Percentiles rank a stretch among this genome's conserved stretches.
phyloP scores from a whole-genome alignment of 2,113 vertebrate species.

The Puntigrus tetrazona region DNA sequence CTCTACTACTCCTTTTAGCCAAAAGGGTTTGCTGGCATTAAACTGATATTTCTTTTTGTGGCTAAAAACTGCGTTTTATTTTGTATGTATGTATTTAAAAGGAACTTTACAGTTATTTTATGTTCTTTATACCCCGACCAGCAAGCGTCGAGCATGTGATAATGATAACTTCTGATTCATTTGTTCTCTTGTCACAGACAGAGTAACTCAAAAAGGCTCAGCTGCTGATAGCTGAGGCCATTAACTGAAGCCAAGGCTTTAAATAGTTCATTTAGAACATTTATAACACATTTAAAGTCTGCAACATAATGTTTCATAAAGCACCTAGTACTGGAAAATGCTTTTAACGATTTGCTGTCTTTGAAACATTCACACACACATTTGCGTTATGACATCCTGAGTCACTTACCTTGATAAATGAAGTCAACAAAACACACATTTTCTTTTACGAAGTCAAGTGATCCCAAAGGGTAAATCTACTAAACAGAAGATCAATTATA shows the following conservation, averaged over 20 bases:
- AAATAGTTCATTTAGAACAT: slow-evolving; percentile 15
- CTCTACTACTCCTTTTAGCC: too few species aligned
- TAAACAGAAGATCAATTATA: slow-evolving; percentile 16
- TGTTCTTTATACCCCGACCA: background rate
- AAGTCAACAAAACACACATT: background rate
- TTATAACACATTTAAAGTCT: slow-evolving; percentile 2
- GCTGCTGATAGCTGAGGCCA: background rate
- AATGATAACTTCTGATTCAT: background rate
- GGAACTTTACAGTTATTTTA: background rate
- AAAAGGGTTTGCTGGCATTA: background rate
- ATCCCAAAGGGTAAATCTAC: slow-evolving; percentile 13
- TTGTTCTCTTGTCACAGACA: background rate
- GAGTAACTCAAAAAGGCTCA: background rate
- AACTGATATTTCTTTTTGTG: background rate
- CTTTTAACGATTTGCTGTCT: slow-evolving; percentile 17
- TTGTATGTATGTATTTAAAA: too few species aligned
- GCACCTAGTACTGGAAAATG: background rate
- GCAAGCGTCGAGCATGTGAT: background rate
- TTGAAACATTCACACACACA: background rate
- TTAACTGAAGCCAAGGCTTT: background rate
- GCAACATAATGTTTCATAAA: slow-evolving; percentile 1
- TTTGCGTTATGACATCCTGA: background rate
- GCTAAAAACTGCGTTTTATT: too few species aligned
- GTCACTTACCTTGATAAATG: slow-evolving; percentile 12
- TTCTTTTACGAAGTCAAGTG: background rate